A percentile compares a stretch with the other conserved stretches of the same genome.
These are phyloP conservation scores for Todus mexicanus DNA, from an alignment of 2,797 vertebrate species.

Conservation along the genomic window DNA sequence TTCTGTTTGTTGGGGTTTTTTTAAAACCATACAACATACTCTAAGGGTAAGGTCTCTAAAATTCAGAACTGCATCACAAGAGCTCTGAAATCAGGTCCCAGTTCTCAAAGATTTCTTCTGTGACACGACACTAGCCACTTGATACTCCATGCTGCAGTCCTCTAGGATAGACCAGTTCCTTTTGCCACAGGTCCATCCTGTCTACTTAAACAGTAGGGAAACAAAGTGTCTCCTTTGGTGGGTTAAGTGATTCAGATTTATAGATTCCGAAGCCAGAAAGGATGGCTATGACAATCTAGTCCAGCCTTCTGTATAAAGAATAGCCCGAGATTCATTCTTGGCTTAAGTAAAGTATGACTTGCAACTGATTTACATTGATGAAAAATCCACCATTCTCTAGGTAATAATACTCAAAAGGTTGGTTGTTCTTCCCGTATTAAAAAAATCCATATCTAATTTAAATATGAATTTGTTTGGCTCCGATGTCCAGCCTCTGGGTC, in stretches of 20 bases:
- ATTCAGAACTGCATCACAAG: accelerated
- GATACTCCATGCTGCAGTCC: neutral
- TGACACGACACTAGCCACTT: neutral
- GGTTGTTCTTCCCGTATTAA: neutral
- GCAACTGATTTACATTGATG: neutral
- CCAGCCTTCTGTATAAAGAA: neutral
- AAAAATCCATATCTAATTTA: neutral
- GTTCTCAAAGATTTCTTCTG: neutral
- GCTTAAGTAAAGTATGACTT: neutral
- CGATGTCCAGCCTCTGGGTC: neutral
- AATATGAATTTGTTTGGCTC: neutral
- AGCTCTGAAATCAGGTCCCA: neutral
- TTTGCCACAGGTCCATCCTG: neutral
- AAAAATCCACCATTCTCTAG: neutral
- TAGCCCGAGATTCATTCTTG: neutral
- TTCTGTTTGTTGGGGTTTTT: neutral
- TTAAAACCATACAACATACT: neutral
- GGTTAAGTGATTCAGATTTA: neutral
- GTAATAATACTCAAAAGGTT: neutral
- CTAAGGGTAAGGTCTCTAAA: neutral
- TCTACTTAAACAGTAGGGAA: neutral
- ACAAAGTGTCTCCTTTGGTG: neutral
- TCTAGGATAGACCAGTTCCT: neutral
- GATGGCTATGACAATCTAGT: neutral
- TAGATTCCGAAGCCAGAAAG: neutral